phyloP scores from a whole-genome alignment of 2,888 invertebrate genomes.

The Papilio gigon region DNA sequence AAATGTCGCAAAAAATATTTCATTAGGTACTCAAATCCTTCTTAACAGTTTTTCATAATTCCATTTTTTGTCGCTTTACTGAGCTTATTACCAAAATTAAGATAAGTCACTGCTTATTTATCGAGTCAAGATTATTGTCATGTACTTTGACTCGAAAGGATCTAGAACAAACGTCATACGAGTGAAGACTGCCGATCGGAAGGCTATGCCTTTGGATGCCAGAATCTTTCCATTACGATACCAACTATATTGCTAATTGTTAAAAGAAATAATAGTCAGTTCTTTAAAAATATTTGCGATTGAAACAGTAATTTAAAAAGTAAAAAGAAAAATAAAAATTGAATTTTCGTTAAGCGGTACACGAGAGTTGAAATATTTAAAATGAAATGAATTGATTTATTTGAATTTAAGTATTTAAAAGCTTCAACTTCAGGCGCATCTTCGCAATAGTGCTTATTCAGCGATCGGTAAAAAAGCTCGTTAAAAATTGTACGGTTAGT shows the following conservation, averaged over 20 bases:
- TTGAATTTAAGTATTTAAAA: neutral
- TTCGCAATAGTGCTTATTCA: conserved; percentile 5
- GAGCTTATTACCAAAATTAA: neutral
- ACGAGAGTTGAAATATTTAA: neutral
- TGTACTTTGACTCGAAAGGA: no score
- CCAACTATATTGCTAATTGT: no score
- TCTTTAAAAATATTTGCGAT: neutral
- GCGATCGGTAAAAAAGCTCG: conserved; percentile 25
- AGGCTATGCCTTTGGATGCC: no score
- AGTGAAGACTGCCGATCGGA: no score
- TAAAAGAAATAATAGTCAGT: no score
- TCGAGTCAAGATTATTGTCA: no score
- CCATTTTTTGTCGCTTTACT: neutral
- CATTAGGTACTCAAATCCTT: no score
- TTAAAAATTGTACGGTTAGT: conserved; percentile 30
- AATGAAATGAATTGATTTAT: neutral
- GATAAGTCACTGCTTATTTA: no score
- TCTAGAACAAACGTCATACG: no score
- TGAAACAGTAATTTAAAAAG: neutral
- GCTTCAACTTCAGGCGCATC: neutral
- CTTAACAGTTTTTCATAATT: no score
- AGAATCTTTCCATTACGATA: no score
- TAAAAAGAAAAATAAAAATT: neutral
- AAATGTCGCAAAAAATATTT: neutral
- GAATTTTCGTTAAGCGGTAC: neutral